These are phyloP conservation scores for Acholoe squamosa DNA, from an alignment of 2,888 invertebrate genomes.

Conservation along the genomic window DNA sequence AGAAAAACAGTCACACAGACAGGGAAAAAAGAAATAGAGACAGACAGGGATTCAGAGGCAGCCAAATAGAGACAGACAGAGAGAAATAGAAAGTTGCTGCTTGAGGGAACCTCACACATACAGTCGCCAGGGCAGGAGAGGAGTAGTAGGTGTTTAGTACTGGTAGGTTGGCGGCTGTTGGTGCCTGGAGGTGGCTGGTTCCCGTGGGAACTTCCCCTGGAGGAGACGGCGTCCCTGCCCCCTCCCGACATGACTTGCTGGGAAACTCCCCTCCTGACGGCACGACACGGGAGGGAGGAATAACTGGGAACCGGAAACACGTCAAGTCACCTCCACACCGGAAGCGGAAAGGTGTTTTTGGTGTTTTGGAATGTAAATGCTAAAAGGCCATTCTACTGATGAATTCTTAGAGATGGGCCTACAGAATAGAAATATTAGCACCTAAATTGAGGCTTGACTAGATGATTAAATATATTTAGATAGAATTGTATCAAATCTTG, in stretches of 20 bases:
- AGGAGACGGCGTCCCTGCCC: not conserved
- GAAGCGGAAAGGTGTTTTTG: not conserved
- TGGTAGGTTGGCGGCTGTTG: not conserved
- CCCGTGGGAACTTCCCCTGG: constrained; percentile 17
- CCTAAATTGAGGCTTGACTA: too few relatives aligned
- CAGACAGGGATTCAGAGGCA: not conserved
- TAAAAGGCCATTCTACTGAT: too few relatives aligned
- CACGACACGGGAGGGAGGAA: not conserved
- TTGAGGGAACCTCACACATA: not conserved
- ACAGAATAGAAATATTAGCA: too few relatives aligned
- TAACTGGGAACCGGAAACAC: not conserved
- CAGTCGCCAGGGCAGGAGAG: not conserved
- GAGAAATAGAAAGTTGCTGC: not conserved
- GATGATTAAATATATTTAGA: too few relatives aligned
- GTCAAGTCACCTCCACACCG: not conserved
- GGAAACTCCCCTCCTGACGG: not conserved
- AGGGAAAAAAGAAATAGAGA: not conserved
- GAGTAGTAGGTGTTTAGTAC: too few relatives aligned
- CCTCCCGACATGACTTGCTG: not conserved
- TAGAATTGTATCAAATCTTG: too few relatives aligned
- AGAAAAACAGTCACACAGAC: too few relatives aligned
- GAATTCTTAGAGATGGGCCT: too few relatives aligned
- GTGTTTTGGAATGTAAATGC: too few relatives aligned
- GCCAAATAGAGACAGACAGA: not conserved
- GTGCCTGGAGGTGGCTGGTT: not conserved